Percentiles rank a stretch among this genome's conserved stretches.
phyloP scores from a whole-genome alignment of 2,797 vertebrate species.

The Cheirogaleus major region DNA sequence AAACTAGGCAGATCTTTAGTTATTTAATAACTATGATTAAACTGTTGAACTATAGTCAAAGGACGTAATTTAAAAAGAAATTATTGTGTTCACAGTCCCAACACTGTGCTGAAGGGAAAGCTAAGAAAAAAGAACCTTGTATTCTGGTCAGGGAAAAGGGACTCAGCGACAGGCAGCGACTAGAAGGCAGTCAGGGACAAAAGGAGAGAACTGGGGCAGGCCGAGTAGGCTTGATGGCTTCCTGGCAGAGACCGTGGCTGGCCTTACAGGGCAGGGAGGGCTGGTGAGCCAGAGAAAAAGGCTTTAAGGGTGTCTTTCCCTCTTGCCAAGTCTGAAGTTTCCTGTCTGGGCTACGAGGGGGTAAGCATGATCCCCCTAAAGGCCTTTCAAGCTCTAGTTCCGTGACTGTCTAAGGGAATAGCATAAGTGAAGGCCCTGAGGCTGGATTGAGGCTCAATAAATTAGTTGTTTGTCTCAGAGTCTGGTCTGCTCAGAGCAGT shows the following conservation, averaged over 20 bases:
- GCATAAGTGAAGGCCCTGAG: not conserved
- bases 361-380: not conserved
- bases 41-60: slow-evolving; percentile 62
- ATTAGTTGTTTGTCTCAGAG: not conserved
- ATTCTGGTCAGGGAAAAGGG: not conserved
- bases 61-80: slow-evolving; percentile 65
- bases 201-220: not conserved
- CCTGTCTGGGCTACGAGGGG: not conserved
- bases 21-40: slow-evolving; percentile 70
- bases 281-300: not conserved
- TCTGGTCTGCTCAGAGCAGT: not conserved
- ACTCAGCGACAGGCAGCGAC: not conserved
- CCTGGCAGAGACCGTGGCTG: not conserved
- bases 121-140: not conserved
- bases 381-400: not conserved
- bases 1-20: slow-evolving; percentile 48
- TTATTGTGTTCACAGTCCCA: slow-evolving; percentile 17
- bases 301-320: not conserved
- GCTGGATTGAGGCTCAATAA: not conserved
- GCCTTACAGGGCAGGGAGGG: not conserved
- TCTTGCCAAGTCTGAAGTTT: not conserved
- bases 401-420: not conserved
- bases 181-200: not conserved
- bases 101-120: slow-evolving; percentile 4
- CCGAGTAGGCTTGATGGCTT: not conserved